Percentiles rank a stretch among this genome's conserved stretches.
phyloP scores from a whole-genome alignment of 2,797 vertebrate genomes.

The Falco concolor region DNA sequence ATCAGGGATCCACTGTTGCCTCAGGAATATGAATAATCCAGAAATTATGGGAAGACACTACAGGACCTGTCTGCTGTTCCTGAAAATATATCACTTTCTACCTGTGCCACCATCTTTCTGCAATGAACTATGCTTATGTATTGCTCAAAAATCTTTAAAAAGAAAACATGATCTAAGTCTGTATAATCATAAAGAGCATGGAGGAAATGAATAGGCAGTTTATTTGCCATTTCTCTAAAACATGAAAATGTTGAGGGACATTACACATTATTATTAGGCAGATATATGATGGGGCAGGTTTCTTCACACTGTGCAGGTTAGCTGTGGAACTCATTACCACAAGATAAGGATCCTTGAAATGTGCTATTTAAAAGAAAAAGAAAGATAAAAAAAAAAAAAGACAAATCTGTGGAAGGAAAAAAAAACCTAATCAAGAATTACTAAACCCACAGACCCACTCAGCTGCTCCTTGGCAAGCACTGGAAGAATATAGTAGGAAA shows the following conservation, averaged over 20 bases:
- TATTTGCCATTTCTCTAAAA: background rate
- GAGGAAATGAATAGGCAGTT: background rate
- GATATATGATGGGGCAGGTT: background rate
- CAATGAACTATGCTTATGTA: constrained; percentile 32
- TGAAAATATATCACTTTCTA: constrained; percentile 62
- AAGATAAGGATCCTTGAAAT: background rate
- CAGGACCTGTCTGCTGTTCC: constrained; percentile 64
- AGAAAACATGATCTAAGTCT: background rate
- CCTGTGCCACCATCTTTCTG: constrained; percentile 40
- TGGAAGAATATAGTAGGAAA: background rate
- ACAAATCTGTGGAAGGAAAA: background rate
- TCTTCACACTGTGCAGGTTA: background rate
- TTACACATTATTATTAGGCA: background rate
- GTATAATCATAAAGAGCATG: background rate
- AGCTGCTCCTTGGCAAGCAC: background rate
- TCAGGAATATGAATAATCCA: constrained; percentile 27
- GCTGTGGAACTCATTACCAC: background rate
- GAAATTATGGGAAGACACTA: constrained; percentile 42
- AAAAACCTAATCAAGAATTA: background rate
- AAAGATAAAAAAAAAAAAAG: rapidly evolving
- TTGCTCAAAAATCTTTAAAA: background rate
- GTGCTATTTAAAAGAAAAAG: rapidly evolving
- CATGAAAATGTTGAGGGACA: background rate
- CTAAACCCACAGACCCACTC: background rate
- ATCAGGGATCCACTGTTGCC: constrained; percentile 52